Evolutionary conservation across 2,797 vertebrate genomes (phyloP).

Genomic region (Capromys pilorides): DNA sequence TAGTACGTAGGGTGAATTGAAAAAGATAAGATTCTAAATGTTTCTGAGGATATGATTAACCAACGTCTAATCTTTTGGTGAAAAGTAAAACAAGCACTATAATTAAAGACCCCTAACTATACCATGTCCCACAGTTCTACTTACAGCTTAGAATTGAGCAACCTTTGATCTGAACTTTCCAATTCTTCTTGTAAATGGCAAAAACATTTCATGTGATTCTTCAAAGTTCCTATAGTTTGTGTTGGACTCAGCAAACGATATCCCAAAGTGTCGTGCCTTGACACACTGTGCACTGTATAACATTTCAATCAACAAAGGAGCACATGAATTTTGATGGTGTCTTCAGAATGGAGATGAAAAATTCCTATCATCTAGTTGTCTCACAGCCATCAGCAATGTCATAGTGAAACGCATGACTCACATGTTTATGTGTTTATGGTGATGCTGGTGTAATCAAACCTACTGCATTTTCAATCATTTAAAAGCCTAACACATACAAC

Average conservation of each 20-base stretch:
- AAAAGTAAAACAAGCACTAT: background rate
- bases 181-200: background rate
- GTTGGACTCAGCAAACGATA: background rate
- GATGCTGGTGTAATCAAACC: background rate
- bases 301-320: background rate
- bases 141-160: background rate
- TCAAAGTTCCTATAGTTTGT: background rate
- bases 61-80: background rate
- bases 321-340: background rate
- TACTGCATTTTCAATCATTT: background rate
- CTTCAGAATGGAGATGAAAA: background rate
- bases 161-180: background rate
- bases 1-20: background rate
- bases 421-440: too few relatives aligned
- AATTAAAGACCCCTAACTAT: background rate
- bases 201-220: background rate
- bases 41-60: background rate
- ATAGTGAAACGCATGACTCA: background rate
- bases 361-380: background rate
- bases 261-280: background rate
- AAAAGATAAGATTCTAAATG: background rate
- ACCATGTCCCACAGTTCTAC: background rate
- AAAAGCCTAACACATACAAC: background rate
- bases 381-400: background rate
- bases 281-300: background rate